A percentile compares a stretch with the other conserved stretches of the same genome.
Conservation (phyloP, 2,797 vertebrate genomes). For the Semotilus atromaculatus region DNA sequence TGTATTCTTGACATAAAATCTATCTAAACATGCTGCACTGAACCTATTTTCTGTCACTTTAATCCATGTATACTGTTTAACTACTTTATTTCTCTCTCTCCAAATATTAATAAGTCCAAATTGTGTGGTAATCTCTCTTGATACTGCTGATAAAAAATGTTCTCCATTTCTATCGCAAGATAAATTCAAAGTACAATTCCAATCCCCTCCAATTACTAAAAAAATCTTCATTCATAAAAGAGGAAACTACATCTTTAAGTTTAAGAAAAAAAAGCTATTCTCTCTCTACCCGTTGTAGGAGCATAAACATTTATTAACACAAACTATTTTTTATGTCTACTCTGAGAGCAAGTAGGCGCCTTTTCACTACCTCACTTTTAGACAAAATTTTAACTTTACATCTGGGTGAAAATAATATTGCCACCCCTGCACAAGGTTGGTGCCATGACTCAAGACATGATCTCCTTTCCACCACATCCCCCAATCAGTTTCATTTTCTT, state of each 20-base stretch:
- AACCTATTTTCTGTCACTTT: slow-evolving; percentile 5
- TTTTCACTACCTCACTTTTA: too few species aligned
- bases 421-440: too few species aligned
- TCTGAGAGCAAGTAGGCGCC: too few species aligned
- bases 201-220: background rate
- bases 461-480: too few species aligned
- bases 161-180: slow-evolving; percentile 12
- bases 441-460: too few species aligned
- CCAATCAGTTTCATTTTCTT: too few species aligned
- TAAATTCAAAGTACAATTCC: background rate
- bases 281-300: background rate
- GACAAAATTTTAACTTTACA: too few species aligned
- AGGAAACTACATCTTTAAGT: too few species aligned
- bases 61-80: slow-evolving; percentile 28
- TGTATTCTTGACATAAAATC: background rate
- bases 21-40: background rate
- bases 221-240: background rate
- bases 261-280: background rate
- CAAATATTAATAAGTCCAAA: slow-evolving; percentile 13
- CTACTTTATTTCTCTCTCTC: background rate
- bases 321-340: background rate
- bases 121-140: slow-evolving; percentile 37
- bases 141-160: slow-evolving; percentile 27
- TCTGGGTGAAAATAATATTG: too few species aligned
- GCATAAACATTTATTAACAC: slow-evolving; percentile 22